Percentiles rank a stretch among this genome's conserved stretches.
Conservation (phyloP, 1,140 invertebrate genomes). For the Sitophilus oryzae region DNA sequence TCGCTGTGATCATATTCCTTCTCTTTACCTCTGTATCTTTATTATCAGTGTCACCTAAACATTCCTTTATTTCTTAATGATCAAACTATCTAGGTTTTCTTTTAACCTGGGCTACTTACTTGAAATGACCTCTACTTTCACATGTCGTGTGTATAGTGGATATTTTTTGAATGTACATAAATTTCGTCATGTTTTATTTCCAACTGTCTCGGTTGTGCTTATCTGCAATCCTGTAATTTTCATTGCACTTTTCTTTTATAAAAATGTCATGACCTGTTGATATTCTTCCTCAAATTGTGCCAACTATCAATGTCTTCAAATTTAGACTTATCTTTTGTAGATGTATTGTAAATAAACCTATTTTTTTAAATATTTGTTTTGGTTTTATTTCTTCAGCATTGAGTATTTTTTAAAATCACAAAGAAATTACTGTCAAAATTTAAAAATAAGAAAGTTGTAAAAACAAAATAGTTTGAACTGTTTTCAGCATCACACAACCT, state of each 20-base stretch:
- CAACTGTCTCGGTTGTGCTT: no score
- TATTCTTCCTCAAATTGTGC: conserved; percentile 36
- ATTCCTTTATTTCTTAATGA: neutral
- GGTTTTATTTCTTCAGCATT: no score
- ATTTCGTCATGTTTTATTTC: no score
- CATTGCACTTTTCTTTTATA: conserved; percentile 5
- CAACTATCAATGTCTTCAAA: conserved; percentile 23
- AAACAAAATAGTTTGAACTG: no score
- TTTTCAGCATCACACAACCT: no score
- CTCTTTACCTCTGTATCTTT: neutral
- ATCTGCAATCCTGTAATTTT: neutral
- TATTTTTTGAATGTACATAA: no score
- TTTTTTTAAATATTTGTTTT: neutral
- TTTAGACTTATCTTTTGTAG: neutral
- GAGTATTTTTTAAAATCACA: no score
- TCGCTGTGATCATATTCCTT: conserved; percentile 5
- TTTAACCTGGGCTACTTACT: neutral
- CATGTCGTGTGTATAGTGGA: neutral
- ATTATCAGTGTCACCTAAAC: no score
- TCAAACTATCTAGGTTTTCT: neutral
- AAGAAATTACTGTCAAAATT: no score
- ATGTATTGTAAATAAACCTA: neutral
- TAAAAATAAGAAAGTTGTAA: no score
- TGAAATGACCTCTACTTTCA: neutral
- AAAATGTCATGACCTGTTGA: conserved; percentile 19